These are phyloP conservation scores for Leucania comma DNA, from an alignment of 2,888 invertebrate genomes.

Conservation along the genomic window DNA sequence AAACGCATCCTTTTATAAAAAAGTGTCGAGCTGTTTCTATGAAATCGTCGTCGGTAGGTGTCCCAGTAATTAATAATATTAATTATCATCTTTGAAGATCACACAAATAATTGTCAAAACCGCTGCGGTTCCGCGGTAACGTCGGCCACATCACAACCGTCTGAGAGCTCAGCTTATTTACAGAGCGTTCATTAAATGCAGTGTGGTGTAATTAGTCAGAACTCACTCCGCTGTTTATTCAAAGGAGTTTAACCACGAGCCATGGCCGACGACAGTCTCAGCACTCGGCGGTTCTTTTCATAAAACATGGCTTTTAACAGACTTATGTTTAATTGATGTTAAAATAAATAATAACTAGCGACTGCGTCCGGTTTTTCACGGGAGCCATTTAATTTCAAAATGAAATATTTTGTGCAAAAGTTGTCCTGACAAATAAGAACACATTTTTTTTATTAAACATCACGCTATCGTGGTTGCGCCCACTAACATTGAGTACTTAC, in stretches of 20 bases:
- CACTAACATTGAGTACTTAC: too few species aligned
- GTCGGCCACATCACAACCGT: neutral
- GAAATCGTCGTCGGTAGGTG: neutral
- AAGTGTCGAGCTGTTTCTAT: neutral
- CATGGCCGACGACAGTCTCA: neutral
- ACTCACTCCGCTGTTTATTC: constrained; percentile 35
- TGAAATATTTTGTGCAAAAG: too few species aligned
- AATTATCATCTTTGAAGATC: neutral
- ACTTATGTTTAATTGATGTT: constrained; percentile 5
- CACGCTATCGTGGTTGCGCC: too few species aligned
- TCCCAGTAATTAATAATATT: neutral
- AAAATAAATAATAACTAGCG: too few species aligned
- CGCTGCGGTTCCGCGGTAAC: neutral
- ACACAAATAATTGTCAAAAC: neutral
- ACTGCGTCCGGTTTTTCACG: too few species aligned
- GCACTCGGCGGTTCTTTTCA: constrained; percentile 27
- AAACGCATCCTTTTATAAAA: too few species aligned
- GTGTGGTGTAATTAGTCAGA: constrained; percentile 37
- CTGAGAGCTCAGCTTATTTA: constrained; percentile 5
- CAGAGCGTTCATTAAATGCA: constrained; percentile 29
- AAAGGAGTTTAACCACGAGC: constrained; percentile 26
- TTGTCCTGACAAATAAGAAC: too few species aligned
- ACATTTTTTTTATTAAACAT: too few species aligned
- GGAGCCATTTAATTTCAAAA: too few species aligned
- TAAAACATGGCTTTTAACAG: constrained; percentile 15